A percentile compares a stretch with the other conserved stretches of the same genome.
Conservation (phyloP, 2,888 invertebrate genomes). For the Stenurella melanura region DNA sequence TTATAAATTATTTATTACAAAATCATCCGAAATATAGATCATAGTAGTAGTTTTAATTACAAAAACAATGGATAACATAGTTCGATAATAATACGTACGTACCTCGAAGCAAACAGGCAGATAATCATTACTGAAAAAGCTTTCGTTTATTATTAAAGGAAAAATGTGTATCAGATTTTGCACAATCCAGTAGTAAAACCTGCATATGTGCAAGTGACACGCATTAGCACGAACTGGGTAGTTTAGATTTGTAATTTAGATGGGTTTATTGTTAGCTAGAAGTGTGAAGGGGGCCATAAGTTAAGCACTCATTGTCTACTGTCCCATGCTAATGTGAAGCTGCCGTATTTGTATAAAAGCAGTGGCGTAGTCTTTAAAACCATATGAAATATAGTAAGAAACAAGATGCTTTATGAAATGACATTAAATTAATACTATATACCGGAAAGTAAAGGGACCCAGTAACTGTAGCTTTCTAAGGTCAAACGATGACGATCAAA, state of each 20-base stretch:
- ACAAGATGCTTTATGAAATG: no score
- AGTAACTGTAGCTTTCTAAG: no score
- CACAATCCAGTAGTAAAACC: slow-evolving; percentile 28
- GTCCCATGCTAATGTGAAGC: slow-evolving; percentile 31
- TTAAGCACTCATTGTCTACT: slow-evolving; percentile 38
- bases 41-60: background rate
- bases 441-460: no score
- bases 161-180: slow-evolving; percentile 33
- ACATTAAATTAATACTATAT: no score
- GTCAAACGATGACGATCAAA: no score
- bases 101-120: background rate
- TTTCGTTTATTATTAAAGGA: background rate
- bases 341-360: slow-evolving; percentile 1
- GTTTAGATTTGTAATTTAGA: slow-evolving; percentile 49
- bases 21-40: slow-evolving; percentile 23
- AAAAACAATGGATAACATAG: slow-evolving; percentile 29
- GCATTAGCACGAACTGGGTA: slow-evolving; percentile 27
- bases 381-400: no score
- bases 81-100: slow-evolving; percentile 9
- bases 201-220: slow-evolving; percentile 11
- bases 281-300: slow-evolving; percentile 46
- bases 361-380: slow-evolving; percentile 19
- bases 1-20: slow-evolving; percentile 13
- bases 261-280: slow-evolving; percentile 41
- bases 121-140: slow-evolving; percentile 5